A percentile compares a stretch with the other conserved stretches of the same genome.
Evolutionary conservation across 2,797 vertebrate genomes (phyloP).

Genomic region (Smutsia temminckii): DNA sequence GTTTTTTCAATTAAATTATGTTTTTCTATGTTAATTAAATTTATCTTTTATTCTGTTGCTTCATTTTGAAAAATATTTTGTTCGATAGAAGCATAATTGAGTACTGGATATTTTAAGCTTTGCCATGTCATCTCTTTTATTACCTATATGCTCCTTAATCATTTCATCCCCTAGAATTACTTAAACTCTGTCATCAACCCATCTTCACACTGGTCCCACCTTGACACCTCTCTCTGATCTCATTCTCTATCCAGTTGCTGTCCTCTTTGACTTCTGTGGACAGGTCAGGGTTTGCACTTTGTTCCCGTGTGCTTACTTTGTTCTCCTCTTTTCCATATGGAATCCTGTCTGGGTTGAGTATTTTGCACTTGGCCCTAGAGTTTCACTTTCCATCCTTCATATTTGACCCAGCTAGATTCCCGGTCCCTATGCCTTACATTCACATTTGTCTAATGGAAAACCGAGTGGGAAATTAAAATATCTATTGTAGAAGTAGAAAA

Average conservation of each 20-base stretch:
- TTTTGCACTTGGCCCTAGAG: not conserved
- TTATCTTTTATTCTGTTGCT: not conserved
- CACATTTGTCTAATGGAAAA: not conserved
- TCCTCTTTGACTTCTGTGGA: not conserved
- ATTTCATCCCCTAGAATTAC: not conserved
- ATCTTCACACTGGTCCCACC: not conserved
- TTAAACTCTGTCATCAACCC: not conserved
- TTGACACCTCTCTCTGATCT: not conserved
- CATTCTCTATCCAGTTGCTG: not conserved
- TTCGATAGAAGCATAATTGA: not conserved
- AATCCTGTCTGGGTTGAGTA: not conserved
- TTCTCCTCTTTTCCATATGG: not conserved
- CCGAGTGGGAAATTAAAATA: not conserved
- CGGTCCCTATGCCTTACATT: not conserved
- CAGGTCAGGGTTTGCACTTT: not conserved
- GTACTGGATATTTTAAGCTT: not conserved
- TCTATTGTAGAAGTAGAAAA: not conserved
- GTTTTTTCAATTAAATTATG: not conserved
- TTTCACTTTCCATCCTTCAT: not conserved
- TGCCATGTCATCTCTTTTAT: not conserved
- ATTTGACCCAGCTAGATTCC: not conserved
- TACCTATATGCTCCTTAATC: not conserved
- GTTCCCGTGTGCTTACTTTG: not conserved
- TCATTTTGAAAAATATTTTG: not conserved
- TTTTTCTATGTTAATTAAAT: conserved; percentile 33